Conservation (phyloP, 2,113 vertebrate genomes). For the Oryzias curvinotus region DNA sequence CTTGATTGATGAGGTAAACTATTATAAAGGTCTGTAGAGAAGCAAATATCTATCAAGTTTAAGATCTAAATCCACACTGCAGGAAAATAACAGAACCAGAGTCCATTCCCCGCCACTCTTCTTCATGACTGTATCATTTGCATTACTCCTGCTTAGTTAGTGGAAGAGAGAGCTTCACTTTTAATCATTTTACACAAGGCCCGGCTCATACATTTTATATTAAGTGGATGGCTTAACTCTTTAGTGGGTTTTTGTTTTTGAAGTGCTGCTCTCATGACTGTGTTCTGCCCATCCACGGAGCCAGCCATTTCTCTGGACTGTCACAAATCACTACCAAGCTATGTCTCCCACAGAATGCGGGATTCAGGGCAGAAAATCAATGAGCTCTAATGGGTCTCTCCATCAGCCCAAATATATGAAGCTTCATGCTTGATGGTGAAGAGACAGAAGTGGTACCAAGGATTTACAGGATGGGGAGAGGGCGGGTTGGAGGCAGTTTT, state of each 20-base stretch:
- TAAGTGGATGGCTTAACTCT: slow-evolving; percentile 6
- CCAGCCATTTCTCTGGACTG: slow-evolving; percentile 37
- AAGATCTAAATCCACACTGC: not conserved
- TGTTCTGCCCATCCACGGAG: slow-evolving; percentile 20
- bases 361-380: slow-evolving; percentile 71
- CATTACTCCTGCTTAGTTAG: not conserved
- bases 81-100: not conserved
- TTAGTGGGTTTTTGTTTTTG: slow-evolving; percentile 11
- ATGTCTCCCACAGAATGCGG: slow-evolving; percentile 48
- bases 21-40: not conserved
- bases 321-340: slow-evolving; percentile 70
- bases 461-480: slow-evolving; percentile 23
- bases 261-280: slow-evolving; percentile 24
- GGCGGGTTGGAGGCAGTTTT: slow-evolving; percentile 7
- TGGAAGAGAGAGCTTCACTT: not conserved
- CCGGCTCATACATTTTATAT: not conserved
- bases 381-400: slow-evolving; percentile 64
- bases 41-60: not conserved
- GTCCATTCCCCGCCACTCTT: not conserved
- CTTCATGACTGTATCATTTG: not conserved
- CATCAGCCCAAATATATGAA: slow-evolving; percentile 68
- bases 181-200: not conserved
- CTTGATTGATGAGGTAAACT: not conserved
- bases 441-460: slow-evolving; percentile 20
- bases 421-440: slow-evolving; percentile 41